Percentiles rank a stretch among this genome's conserved stretches.
phyloP scores from a whole-genome alignment of 2,113 vertebrate genomes.

The Podarcis cretensis region DNA sequence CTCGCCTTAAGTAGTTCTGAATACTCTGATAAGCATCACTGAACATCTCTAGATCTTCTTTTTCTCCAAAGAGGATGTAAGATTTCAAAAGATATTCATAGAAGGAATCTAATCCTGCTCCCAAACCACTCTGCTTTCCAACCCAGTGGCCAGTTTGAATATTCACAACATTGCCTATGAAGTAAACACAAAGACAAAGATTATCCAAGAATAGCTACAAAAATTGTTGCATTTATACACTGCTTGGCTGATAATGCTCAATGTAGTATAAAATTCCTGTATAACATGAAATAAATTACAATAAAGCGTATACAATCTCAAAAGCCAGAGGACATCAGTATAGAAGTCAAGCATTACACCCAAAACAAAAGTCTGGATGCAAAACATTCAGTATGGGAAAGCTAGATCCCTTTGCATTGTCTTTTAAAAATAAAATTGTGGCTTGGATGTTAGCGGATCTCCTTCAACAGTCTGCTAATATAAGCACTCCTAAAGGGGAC shows the following conservation, averaged over 20 bases:
- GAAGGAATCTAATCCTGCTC: slow-evolving; percentile 96
- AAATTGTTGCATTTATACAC: background rate
- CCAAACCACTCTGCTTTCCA: slow-evolving; percentile 95
- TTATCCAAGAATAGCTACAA: background rate
- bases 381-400: background rate
- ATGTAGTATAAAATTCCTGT: background rate
- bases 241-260: background rate
- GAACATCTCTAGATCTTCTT: slow-evolving; percentile 95
- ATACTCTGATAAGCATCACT: slow-evolving; percentile 91
- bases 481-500: background rate
- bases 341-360: background rate
- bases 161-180: slow-evolving; percentile 93
- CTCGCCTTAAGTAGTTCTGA: slow-evolving; percentile 92
- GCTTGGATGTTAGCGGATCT: too few species aligned
- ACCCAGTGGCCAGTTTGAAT: slow-evolving; percentile 99
- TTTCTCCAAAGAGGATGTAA: slow-evolving; percentile 97
- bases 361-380: background rate
- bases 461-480: background rate
- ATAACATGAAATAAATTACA: background rate
- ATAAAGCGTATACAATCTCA: background rate
- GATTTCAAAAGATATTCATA: slow-evolving; percentile 98
- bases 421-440: background rate
- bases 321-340: background rate
- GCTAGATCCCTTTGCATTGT: background rate
- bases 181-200: slow-evolving; percentile 23